Base-by-base conservation (phyloP, 2,797 vertebrate species). In the Adrianichthys oophorus region DNA sequence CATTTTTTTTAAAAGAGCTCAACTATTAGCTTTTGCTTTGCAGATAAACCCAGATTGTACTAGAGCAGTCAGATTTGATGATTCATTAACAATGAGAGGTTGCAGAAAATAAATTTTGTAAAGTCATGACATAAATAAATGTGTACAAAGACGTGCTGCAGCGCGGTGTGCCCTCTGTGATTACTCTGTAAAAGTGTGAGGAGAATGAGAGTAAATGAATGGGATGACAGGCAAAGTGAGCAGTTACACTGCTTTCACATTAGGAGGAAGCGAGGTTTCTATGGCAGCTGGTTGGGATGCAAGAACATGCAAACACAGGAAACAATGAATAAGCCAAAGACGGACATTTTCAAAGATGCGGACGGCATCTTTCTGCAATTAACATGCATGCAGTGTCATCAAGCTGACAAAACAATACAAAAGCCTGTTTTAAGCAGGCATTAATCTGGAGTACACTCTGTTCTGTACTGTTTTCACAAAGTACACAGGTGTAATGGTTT, bases 91-190 rank as follows among this genome's bases (percentile, higher is more conserved):
- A 84, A 80, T 76, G 23, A 70, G 5, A 54, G 71, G 57, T 84
- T 23, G 18, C 65, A 70, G 68, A 81, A 81, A 79, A 74, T 7
- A 76, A 37, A 3, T 80, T 92, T 80, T 92, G 86, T 87, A 79
- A 87, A 79, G 58, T 79, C 59, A 65, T 59, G 55, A 70, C 65
- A 55, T 7, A 78, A 92, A 90, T 90, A 91, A 91, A 92, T 75
- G 72, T 84, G 81, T 78, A 79, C 72, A 79, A 17, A 72, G 49
- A 53, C 23, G 19, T 56, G 17, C 52, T 43, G 49, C 51, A 48
- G 68, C 70, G 48, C 61, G 37, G 52, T 62, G 55, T 74, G 68
- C 17, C 23, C 51, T 82, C 46, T 12, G 23, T 82, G 4, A 57
- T 72, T 61, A 26, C 43, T 68, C 44, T 23, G 24, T 41, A 14